phyloP scores from a whole-genome alignment of 37 sponge, comb jelly and placozoan species.

The Ianthella basta region DNA sequence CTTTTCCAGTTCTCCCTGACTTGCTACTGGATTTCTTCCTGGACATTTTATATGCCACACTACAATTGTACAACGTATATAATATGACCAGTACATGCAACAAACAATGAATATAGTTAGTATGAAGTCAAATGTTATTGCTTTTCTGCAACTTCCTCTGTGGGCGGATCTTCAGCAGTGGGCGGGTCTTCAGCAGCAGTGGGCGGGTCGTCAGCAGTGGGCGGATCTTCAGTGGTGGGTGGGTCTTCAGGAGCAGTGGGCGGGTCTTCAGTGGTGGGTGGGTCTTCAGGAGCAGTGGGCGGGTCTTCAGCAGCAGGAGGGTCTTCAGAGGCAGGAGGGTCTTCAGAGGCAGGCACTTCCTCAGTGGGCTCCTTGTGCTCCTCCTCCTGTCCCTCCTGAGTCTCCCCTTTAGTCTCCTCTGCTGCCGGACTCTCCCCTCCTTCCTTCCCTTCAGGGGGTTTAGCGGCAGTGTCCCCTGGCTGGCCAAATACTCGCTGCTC shows the following conservation, averaged over 20 bases:
- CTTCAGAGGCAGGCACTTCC: not conserved
- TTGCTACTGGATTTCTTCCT: too few relatives aligned
- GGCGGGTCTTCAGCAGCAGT: too few relatives aligned
- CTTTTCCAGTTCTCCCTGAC: too few relatives aligned
- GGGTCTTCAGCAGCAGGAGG: not conserved
- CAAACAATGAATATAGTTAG: too few relatives aligned
- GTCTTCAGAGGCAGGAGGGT: not conserved
- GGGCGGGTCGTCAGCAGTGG: too few relatives aligned
- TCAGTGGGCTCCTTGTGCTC: not conserved
- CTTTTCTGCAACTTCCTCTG: too few relatives aligned
- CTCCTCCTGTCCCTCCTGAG: not conserved
- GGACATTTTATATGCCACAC: too few relatives aligned
- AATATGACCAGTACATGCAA: too few relatives aligned
- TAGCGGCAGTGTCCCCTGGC: not conserved
- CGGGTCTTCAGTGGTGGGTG: not conserved
- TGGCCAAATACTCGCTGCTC: constrained; percentile 33
- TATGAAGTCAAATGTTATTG: too few relatives aligned
- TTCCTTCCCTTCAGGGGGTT: not conserved
- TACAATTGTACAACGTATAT: too few relatives aligned
- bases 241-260: not conserved
- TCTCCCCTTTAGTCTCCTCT: not conserved
- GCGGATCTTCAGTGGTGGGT: not conserved
- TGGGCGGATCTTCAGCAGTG: too few relatives aligned
- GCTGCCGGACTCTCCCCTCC: not conserved
- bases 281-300: not conserved